Conservation (phyloP, 2,888 invertebrate species). For the Lasioglossum morio region DNA sequence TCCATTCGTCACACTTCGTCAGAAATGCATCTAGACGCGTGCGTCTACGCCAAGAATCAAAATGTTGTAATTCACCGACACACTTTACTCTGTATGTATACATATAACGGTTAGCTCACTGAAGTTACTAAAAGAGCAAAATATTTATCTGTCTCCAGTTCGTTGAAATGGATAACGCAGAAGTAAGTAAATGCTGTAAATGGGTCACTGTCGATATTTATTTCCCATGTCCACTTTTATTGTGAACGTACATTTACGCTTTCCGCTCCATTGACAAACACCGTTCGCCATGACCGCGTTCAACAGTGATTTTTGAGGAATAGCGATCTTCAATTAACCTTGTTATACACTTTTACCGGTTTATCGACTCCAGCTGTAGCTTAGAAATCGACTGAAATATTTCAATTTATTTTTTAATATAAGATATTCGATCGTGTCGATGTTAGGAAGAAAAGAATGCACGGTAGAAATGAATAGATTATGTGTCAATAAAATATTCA, state of each 20-base stretch:
- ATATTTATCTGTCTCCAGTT: neutral
- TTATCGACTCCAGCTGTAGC: neutral
- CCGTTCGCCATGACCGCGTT: neutral
- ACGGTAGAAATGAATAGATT: no score
- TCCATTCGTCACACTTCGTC: no score
- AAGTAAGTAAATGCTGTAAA: no score
- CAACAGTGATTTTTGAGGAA: neutral
- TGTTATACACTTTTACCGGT: neutral
- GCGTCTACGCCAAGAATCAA: no score
- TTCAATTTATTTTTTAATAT: neutral
- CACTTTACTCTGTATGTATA: no score
- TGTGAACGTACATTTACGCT: slow-evolving; percentile 11
- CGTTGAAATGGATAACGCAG: neutral
- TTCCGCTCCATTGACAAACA: slow-evolving; percentile 38
- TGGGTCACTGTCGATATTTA: neutral
- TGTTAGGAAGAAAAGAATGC: neutral
- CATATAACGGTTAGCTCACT: neutral
- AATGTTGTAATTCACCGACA: no score
- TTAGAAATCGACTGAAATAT: neutral
- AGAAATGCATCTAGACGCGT: no score
- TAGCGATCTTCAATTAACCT: neutral
- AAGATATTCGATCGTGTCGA: neutral
- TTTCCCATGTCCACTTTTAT: neutral
- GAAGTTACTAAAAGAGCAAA: neutral
- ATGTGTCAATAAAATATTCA: no score